These are phyloP conservation scores for Chydorus sphaericus DNA, from an alignment of 2,888 invertebrate genomes.

Conservation along the genomic window DNA sequence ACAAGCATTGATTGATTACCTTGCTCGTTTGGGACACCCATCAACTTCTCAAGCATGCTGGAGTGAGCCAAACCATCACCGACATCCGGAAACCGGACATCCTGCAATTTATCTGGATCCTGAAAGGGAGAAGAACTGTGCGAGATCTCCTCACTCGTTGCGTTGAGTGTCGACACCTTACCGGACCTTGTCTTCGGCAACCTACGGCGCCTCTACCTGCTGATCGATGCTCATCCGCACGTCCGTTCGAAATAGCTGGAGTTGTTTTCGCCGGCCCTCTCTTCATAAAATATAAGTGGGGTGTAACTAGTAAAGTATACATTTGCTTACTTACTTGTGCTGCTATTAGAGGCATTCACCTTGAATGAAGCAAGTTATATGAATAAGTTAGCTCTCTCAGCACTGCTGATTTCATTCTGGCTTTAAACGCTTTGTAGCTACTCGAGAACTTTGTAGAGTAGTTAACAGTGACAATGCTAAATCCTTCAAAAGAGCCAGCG, in stretches of 20 bases:
- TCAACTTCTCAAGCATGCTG: conserved; percentile 11
- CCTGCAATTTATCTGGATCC: conserved; percentile 17
- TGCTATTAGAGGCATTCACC: neutral
- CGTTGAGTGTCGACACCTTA: conserved; percentile 9
- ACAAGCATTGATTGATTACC: no score
- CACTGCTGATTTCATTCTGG: conserved; percentile 1
- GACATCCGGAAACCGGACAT: no score
- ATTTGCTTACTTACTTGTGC: conserved; percentile 3
- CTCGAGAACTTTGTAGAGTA: neutral
- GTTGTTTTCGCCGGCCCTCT: conserved; percentile 23
- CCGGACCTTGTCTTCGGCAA: neutral
- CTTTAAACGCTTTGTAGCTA: conserved; percentile 2
- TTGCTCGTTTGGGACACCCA: no score
- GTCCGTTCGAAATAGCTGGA: conserved; percentile 16
- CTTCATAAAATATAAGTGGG: conserved; percentile 13
- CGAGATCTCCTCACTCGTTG: conserved; percentile 14
- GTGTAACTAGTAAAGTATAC: neutral
- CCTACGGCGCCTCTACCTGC: conserved; percentile 11
- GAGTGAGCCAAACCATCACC: conserved; percentile 13
- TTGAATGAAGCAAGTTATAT: no score
- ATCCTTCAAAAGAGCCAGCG: neutral
- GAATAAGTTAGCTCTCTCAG: neutral
- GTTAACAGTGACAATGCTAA: conserved; percentile 6
- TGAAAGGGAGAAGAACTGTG: conserved; percentile 13
- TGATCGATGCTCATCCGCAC: conserved; percentile 3